Percentiles rank a stretch among this genome's conserved stretches.
These are phyloP conservation scores for Tympanuchus pallidicinctus DNA, from an alignment of 2,113 vertebrate genomes.

Conservation along the genomic window DNA sequence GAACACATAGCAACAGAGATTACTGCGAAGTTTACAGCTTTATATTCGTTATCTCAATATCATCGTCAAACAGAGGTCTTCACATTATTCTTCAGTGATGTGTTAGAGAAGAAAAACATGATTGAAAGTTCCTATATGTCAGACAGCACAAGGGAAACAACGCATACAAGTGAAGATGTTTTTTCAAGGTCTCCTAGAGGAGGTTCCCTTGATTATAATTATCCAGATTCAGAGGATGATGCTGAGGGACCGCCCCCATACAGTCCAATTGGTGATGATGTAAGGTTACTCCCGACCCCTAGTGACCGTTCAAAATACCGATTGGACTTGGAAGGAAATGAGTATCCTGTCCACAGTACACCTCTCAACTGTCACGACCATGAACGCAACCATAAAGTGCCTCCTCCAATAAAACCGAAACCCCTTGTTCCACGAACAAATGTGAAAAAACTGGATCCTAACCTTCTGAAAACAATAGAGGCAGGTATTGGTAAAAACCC, in stretches of 20 bases:
- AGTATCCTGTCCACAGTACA: constrained; percentile 94
- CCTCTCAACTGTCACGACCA: constrained; percentile 91
- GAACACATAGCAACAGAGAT: constrained; percentile 99
- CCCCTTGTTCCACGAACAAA: constrained; percentile 89
- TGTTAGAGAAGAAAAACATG: constrained; percentile 92
- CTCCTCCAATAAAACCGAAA: constrained; percentile 96
- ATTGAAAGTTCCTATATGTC: constrained; percentile 95
- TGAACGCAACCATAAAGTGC: constrained; percentile 99
- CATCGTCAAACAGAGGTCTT: constrained; percentile 97
- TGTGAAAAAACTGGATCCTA: constrained; percentile 96
- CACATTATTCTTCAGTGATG: constrained; percentile 96
- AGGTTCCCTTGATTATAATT: constrained; percentile 89
- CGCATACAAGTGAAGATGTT: constrained; percentile 88
- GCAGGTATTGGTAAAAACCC: constrained; percentile 94
- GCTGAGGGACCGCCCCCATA: constrained; percentile 97
- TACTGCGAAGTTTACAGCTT: constrained; percentile 94
- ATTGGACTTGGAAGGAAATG: constrained; percentile 96
- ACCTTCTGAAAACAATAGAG: constrained; percentile 97
- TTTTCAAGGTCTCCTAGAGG: constrained; percentile 93
- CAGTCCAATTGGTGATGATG: constrained; percentile 97
- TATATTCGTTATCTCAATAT: constrained; percentile 97
- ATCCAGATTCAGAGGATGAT: constrained; percentile 96
- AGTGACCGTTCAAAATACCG: constrained; percentile 92
- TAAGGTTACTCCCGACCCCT: constrained; percentile 92
- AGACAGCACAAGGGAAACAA: constrained; percentile 89